These are phyloP conservation scores for Callipepla californica DNA, from an alignment of 2,113 vertebrate species.

Conservation along the genomic window DNA sequence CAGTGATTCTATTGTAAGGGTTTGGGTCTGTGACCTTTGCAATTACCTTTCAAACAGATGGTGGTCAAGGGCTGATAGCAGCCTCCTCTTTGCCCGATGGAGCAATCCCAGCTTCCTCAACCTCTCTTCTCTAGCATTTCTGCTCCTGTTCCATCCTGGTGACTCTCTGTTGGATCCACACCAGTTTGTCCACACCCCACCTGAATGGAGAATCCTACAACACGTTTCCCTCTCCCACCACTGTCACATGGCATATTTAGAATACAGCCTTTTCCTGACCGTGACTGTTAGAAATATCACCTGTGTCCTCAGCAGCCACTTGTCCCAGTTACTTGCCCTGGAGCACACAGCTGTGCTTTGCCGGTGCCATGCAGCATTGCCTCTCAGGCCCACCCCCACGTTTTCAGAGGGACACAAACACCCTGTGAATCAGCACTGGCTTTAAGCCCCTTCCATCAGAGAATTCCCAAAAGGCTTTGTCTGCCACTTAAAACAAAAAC, in stretches of 20 bases:
- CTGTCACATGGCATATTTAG: background rate
- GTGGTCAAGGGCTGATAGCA: background rate
- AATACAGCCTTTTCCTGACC: background rate
- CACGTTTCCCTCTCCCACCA: fast-evolving
- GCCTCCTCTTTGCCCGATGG: background rate
- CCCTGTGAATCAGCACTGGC: background rate
- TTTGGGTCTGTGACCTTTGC: background rate
- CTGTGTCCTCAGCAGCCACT: background rate
- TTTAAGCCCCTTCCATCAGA: background rate
- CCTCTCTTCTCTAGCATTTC: background rate
- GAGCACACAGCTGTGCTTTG: background rate
- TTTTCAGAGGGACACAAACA: background rate
- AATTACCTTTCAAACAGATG: background rate
- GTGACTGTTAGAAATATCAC: fast-evolving
- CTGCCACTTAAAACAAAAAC: background rate
- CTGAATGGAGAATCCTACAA: background rate
- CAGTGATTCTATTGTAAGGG: background rate
- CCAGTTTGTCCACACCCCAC: background rate
- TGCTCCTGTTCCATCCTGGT: background rate
- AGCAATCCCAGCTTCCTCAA: background rate
- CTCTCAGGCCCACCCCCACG: fast-evolving
- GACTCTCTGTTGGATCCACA: background rate
- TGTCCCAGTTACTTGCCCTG: background rate
- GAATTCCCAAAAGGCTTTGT: background rate
- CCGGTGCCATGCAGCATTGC: fast-evolving